phyloP scores from a whole-genome alignment of 2,888 invertebrate genomes.

The Cacoxenus indagator region DNA sequence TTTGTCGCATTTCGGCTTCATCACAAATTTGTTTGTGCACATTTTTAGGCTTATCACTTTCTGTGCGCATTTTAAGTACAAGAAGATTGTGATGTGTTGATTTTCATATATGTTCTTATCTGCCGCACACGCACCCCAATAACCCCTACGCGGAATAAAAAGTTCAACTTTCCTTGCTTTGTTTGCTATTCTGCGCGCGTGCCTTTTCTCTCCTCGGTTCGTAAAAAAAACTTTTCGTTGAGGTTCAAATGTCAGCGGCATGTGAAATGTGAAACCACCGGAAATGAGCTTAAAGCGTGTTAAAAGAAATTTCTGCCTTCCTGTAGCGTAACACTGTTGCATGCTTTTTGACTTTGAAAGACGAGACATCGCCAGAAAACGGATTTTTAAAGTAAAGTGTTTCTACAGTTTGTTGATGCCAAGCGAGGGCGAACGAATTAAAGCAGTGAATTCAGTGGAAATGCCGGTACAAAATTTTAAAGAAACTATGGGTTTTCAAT shows the following conservation, averaged over 20 bases:
- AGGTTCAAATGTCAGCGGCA: conserved; percentile 17
- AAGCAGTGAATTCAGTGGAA: too few species aligned
- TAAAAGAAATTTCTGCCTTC: neutral
- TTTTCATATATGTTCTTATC: conserved; percentile 56
- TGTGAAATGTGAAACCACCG: neutral
- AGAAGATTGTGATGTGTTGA: conserved; percentile 61
- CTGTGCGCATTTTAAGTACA: conserved; percentile 65
- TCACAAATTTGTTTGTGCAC: neutral
- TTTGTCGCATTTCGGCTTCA: neutral
- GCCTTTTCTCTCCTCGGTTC: neutral
- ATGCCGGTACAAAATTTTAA: too few species aligned
- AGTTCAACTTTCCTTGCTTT: conserved; percentile 6
- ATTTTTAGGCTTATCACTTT: conserved; percentile 52
- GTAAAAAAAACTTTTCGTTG: neutral
- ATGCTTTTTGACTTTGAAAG: neutral
- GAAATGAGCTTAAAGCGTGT: conserved; percentile 15
- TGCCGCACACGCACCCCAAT: neutral
- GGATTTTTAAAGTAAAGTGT: neutral
- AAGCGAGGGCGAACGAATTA: too few species aligned
- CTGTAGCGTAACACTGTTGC: conserved; percentile 2
- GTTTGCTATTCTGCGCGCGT: neutral
- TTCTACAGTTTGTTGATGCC: too few species aligned
- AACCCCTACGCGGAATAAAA: neutral
- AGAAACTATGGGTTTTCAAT: too few species aligned
- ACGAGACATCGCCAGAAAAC: neutral